phyloP scores from a whole-genome alignment of 2,113 vertebrate species.

The Corydoras maculifer region DNA sequence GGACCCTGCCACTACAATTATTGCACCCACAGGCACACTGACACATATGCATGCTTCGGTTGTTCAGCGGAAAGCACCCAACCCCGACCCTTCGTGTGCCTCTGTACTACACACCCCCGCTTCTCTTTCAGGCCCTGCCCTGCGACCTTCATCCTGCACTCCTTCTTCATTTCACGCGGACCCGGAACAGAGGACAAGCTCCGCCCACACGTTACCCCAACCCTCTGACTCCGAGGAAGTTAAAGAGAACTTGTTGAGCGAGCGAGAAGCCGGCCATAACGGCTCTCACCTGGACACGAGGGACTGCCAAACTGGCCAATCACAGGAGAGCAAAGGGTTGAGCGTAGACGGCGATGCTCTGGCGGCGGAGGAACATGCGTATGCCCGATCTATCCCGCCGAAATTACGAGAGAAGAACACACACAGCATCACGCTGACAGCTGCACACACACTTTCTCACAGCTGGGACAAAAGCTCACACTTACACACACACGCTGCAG shows the following conservation, averaged over 20 bases:
- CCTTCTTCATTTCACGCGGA: background rate
- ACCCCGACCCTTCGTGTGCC: background rate
- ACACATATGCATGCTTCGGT: conserved; percentile 38
- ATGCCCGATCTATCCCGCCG: conserved; percentile 87
- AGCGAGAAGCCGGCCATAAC: too few relatives aligned
- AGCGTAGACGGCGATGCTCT: conserved; percentile 55
- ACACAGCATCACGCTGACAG: conserved; percentile 40
- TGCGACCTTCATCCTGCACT: conserved; percentile 2
- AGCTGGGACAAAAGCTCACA: conserved; percentile 77
- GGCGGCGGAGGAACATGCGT: conserved; percentile 89
- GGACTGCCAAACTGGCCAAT: conserved; percentile 45
- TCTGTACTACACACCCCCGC: background rate
- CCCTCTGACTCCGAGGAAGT: too few relatives aligned
- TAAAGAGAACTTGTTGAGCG: too few relatives aligned
- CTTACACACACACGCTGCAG: conserved; percentile 63
- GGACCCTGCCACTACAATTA: background rate
- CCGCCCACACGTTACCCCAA: too few relatives aligned
- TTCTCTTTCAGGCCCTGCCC: background rate
- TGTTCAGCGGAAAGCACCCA: conserved; percentile 16
- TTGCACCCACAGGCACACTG: conserved; percentile 20
- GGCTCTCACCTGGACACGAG: too few relatives aligned
- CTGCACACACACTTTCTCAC: conserved; percentile 80
- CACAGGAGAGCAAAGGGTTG: conserved; percentile 74
- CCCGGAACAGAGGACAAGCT: too few relatives aligned
- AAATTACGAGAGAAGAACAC: conserved; percentile 76